phyloP scores from a whole-genome alignment of 2,888 invertebrate species.

The Luperina testacea region DNA sequence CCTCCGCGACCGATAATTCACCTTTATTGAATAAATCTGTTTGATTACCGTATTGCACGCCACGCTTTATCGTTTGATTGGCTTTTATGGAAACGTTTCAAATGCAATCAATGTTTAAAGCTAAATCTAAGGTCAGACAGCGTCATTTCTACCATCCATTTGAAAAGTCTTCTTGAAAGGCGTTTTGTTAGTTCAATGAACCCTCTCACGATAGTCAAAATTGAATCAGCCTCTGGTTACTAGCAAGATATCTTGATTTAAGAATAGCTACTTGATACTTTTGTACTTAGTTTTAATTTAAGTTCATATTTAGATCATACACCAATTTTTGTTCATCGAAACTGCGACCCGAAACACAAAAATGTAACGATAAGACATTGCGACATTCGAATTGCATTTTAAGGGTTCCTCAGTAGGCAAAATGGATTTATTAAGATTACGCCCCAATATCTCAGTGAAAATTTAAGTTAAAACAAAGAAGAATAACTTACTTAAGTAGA shows the following conservation, averaged over 20 bases:
- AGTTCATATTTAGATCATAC: not conserved
- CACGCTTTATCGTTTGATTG: constrained; percentile 49
- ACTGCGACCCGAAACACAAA: not conserved
- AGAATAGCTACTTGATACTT: too few species aligned
- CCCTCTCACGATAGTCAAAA: not conserved
- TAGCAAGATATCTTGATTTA: not conserved
- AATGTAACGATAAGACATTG: not conserved
- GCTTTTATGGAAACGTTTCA: constrained; percentile 47
- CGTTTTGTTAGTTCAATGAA: not conserved
- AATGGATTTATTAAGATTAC: not conserved
- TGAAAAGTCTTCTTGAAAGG: not conserved
- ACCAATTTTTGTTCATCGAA: not conserved
- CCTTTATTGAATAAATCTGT: constrained; percentile 78
- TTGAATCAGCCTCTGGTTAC: not conserved
- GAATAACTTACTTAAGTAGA: not conserved
- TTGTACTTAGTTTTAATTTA: not conserved
- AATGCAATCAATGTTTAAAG: constrained; percentile 26
- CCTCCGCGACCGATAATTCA: constrained; percentile 76
- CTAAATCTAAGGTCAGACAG: not conserved
- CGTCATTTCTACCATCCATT: constrained; percentile 15
- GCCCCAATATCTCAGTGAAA: not conserved
- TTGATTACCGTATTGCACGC: constrained; percentile 64
- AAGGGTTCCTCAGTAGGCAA: not conserved
- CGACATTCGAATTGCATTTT: not conserved
- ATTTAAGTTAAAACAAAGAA: too few species aligned